Base-by-base conservation (phyloP, 2,888 invertebrate genomes). In the Auanema freiburgensis region DNA sequence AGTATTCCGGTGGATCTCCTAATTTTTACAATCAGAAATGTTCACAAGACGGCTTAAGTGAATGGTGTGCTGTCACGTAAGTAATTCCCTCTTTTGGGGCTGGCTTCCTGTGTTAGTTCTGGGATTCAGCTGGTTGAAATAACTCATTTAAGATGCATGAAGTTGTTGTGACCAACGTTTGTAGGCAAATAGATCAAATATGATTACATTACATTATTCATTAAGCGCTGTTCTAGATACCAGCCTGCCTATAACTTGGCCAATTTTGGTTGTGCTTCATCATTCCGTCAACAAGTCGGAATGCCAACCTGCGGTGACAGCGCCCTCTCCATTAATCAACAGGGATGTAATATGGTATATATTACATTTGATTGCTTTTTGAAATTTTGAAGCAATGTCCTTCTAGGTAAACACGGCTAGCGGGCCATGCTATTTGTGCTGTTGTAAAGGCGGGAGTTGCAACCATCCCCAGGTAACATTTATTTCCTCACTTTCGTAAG, bases 51-150 rank as follows among this genome's bases (percentile, higher is more conserved):
- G 42, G 41, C 11, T 51, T 41, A 14, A 40, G 43, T 11, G 53
- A 59, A 18, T 59, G 59, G 59, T 59, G 59, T 42, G 59, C 59
- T 23, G 59, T 59, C 23, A 52, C 59, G 59, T 59, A 33, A 51
- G 59, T 59, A 21, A n/a, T 52, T 21, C 46, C 16, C 16, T 46
- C 21, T 46, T 43, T 43, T 46, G 21, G 46, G 3, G 46, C 46
- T 46, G 5, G 21, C 46, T 10, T 46, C 10, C 16, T 18, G 16
- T 33, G 33, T 33, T 33, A 33, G 33, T 33, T 33, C 33, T 33
- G 33, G 33, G 33, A 33, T 33, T 33, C 33, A 33, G 33, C 33
- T 33, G 33, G 33, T 33, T 33, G 33, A 33, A 33, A 8, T 33
- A 33, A 33, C 33, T 33, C 33, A 33, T 33, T 33, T 33, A 33